Base-by-base conservation (phyloP, 2,113 vertebrate species). In the Nematolebias whitei region DNA sequence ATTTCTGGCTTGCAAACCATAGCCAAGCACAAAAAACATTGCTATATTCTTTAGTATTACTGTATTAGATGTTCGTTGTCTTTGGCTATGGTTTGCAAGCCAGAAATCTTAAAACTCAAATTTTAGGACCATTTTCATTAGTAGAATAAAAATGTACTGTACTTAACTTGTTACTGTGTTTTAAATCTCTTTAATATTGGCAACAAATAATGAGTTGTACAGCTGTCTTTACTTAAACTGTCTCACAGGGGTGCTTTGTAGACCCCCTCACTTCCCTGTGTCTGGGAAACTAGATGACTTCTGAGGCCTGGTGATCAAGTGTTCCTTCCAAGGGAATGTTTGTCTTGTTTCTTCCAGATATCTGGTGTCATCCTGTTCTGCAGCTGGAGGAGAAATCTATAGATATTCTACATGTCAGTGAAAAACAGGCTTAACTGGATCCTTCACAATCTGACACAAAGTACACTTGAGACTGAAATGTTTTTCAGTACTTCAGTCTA, bases 121-220 rank as follows among this genome's bases (percentile, higher is more conserved):
- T n/a, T 20, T 26, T 32, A 47, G 61, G 50, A 71, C 2, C n/a
- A 10, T 9, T 51, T 29, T 44, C 62, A 13, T 50, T 4, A 51
- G 12, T 26, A 62, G 55, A 79, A 71, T 69, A 79, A 77, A 76
- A 77, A 22, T 57, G n/a, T 41, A 26, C 16, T 29, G 24, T 26
- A 22, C 41, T 14, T 53, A n/a, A n/a, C n/a, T n/a, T n/a, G 53
- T 26, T 43, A 44, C 11, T 9, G n/a, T 43, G 39, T 32, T 54
- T 65, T 54, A n/a, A 45, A 78, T 58, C 59, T 85, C 82, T 70
- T 65, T 63, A 14, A 71, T 75, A 75, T 84, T 87, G 73, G 84
- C 85, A 85, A 41, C 68, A 64, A 76, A 48, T 84, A 69, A 89
- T 89, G 87, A 85, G 63, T 83, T 91, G 76, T 85, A 78, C 87